These are phyloP conservation scores for Disparrhopalites patrizii DNA, from an alignment of 2,888 invertebrate species.

Conservation along the genomic window DNA sequence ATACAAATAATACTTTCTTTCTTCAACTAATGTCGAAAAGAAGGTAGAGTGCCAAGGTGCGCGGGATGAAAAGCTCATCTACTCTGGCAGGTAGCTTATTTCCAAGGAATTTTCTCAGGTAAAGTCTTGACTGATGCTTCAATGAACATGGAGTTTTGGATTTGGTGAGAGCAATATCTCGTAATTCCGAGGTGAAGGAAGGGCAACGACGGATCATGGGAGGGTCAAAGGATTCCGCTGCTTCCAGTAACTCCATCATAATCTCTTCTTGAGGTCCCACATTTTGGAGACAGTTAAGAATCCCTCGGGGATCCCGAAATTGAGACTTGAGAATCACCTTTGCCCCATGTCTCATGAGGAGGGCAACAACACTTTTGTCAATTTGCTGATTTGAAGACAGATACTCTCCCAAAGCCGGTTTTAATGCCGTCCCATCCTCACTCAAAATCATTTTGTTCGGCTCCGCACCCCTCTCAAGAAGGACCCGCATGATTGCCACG, in stretches of 20 bases:
- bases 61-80: conserved; percentile 62
- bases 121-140: conserved; percentile 63
- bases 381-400: conserved; percentile 67
- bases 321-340: conserved; percentile 69
- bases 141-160: conserved; percentile 66
- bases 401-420: conserved; percentile 78
- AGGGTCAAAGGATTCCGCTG: conserved; percentile 71
- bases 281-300: conserved; percentile 72
- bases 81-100: conserved; percentile 59
- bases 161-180: conserved; percentile 61
- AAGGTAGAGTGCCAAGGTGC: conserved; percentile 63
- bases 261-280: conserved; percentile 58
- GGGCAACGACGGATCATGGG: conserved; percentile 73
- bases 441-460: conserved; percentile 71
- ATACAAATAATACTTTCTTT: no score
- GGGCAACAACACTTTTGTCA: conserved; percentile 61
- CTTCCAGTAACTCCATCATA: conserved; percentile 63
- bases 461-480: conserved; percentile 68
- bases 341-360: conserved; percentile 72
- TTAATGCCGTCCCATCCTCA: conserved; percentile 64
- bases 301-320: conserved; percentile 76
- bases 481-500: conserved; percentile 57
- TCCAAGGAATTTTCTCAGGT: conserved; percentile 60
- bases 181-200: conserved; percentile 63
- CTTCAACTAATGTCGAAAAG: conserved; percentile 59